Percentiles rank a stretch among this genome's conserved stretches.
These are phyloP conservation scores for Orientallactaga bullata DNA, from an alignment of 2,113 vertebrate genomes.

Conservation along the genomic window DNA sequence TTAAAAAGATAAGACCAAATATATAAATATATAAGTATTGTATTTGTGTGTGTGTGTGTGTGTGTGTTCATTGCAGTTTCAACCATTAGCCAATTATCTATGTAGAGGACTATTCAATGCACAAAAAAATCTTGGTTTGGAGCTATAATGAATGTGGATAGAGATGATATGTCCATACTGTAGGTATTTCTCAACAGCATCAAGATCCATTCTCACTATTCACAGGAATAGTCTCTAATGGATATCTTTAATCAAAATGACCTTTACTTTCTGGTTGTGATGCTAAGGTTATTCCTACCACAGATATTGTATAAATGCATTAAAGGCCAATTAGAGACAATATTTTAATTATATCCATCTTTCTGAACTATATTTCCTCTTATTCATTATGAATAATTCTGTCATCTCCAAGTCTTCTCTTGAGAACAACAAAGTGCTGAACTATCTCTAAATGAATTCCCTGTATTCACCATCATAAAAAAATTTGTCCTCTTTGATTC, in stretches of 20 bases:
- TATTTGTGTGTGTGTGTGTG: background rate
- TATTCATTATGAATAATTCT: background rate
- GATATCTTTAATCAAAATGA: background rate
- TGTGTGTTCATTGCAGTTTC: background rate
- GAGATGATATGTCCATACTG: background rate
- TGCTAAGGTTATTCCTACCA: background rate
- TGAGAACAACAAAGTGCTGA: background rate
- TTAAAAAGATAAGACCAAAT: too few species aligned
- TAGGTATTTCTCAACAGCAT: background rate
- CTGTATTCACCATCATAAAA: background rate
- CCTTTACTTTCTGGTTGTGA: background rate
- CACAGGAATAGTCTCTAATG: background rate
- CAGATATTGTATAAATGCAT: background rate
- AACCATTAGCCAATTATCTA: background rate
- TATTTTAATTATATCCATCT: background rate
- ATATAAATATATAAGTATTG: background rate
- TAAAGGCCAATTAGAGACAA: background rate
- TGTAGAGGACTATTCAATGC: background rate
- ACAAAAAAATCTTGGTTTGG: background rate
- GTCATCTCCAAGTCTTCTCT: conserved; percentile 5
- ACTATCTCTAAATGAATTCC: background rate
- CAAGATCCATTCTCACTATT: background rate
- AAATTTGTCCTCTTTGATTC: background rate
- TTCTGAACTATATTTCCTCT: background rate
- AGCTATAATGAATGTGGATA: background rate